These are phyloP conservation scores for Parapsyche elsis DNA, from an alignment of 1,140 invertebrate species.

Conservation along the genomic window DNA sequence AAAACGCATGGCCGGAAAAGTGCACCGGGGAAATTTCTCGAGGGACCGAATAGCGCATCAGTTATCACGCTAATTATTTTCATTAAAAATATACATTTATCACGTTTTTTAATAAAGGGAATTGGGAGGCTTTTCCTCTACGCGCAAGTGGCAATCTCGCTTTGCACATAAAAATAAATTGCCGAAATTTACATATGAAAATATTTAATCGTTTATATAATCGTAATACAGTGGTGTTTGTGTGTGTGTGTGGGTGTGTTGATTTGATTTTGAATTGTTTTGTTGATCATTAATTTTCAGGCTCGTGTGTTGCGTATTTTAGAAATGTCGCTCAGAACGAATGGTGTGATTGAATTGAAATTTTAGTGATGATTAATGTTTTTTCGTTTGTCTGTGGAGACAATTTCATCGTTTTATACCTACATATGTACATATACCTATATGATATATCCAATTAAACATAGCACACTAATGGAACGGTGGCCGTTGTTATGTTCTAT, in stretches of 20 bases:
- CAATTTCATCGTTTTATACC: too few species aligned
- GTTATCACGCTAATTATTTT: constrained; percentile 20
- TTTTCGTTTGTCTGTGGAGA: too few species aligned
- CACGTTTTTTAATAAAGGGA: neutral
- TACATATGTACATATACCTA: too few species aligned
- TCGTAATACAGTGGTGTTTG: neutral
- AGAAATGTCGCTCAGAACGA: too few species aligned
- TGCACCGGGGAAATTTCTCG: constrained; percentile 13
- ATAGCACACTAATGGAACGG: too few species aligned
- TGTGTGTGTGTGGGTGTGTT: neutral
- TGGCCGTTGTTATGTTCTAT: neutral
- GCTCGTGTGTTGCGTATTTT: too few species aligned
- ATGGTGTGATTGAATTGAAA: too few species aligned
- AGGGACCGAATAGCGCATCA: neutral
- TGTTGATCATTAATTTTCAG: too few species aligned
- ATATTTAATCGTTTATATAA: constrained; percentile 11
- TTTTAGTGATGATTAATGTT: too few species aligned
- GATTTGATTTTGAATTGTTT: too few species aligned
- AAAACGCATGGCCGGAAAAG: neutral
- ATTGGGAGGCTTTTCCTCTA: neutral
- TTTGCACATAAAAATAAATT: neutral
- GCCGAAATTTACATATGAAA: constrained; percentile 10
- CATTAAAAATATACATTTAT: constrained; percentile 14
- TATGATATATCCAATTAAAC: too few species aligned
- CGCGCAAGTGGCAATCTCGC: neutral